A percentile compares a stretch with the other conserved stretches of the same genome.
phyloP scores from a whole-genome alignment of 2,797 vertebrate genomes.

The Mus minutoides region DNA sequence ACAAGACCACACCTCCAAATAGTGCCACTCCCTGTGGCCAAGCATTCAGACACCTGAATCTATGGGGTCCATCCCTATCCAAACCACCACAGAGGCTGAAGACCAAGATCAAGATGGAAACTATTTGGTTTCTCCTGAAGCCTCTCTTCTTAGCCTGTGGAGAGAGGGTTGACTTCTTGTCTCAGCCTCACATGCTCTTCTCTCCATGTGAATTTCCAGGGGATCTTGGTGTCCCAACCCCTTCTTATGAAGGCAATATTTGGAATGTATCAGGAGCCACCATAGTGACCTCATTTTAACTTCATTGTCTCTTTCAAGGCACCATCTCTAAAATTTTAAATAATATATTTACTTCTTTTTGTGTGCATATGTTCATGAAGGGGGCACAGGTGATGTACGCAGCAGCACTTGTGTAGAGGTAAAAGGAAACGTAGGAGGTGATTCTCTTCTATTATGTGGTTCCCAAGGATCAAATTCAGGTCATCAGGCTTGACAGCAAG shows the following conservation, averaged over 20 bases:
- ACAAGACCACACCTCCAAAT: background rate
- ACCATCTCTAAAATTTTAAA: background rate
- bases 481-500: background rate
- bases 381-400: background rate
- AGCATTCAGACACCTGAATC: background rate
- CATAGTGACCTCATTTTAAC: background rate
- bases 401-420: background rate
- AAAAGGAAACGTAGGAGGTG: background rate
- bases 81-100: background rate
- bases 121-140: background rate
- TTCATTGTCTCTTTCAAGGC: background rate
- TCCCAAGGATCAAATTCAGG: background rate
- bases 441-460: background rate
- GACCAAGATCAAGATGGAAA: background rate
- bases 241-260: background rate
- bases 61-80: background rate
- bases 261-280: background rate
- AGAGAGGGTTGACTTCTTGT: background rate
- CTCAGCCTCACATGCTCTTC: rapidly evolving
- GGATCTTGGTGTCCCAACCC: background rate
- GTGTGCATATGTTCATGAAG: background rate
- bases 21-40: background rate
- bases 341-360: background rate
- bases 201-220: background rate
- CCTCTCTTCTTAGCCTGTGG: background rate